Evolutionary conservation across 2,113 vertebrate genomes (phyloP).

Genomic region (Pachycephala philippinensis): DNA sequence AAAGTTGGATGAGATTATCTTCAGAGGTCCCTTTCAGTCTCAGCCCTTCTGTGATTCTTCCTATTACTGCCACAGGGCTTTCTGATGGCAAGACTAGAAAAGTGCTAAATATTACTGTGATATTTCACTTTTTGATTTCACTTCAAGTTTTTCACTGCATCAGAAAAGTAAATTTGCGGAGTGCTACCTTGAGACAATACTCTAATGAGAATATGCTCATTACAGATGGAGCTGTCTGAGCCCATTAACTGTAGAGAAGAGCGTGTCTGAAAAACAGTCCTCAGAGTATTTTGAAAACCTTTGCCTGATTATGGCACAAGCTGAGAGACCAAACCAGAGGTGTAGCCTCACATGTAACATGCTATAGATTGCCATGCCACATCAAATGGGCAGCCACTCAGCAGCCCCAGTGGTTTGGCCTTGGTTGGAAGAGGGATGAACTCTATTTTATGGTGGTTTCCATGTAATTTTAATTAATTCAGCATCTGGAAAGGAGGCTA

Average conservation of each 20-base stretch:
- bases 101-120: neutral
- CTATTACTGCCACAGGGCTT: neutral
- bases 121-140: neutral
- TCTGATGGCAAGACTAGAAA: neutral
- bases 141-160: neutral
- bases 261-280: neutral
- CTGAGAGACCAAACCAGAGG: neutral
- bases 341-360: neutral
- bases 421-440: neutral
- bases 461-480: neutral
- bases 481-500: neutral
- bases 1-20: neutral
- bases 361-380: neutral
- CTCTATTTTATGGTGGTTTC: neutral
- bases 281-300: neutral
- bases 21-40: neutral
- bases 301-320: neutral
- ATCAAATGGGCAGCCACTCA: neutral
- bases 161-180: neutral
- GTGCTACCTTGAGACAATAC: neutral
- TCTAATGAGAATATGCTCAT: neutral
- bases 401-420: neutral
- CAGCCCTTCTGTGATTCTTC: neutral
- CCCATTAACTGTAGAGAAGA: neutral
- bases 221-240: conserved; percentile 36